A percentile compares a stretch with the other conserved stretches of the same genome.
These are phyloP conservation scores for Gymnobelideus leadbeateri DNA, from an alignment of 2,113 vertebrate species.

Conservation along the genomic window DNA sequence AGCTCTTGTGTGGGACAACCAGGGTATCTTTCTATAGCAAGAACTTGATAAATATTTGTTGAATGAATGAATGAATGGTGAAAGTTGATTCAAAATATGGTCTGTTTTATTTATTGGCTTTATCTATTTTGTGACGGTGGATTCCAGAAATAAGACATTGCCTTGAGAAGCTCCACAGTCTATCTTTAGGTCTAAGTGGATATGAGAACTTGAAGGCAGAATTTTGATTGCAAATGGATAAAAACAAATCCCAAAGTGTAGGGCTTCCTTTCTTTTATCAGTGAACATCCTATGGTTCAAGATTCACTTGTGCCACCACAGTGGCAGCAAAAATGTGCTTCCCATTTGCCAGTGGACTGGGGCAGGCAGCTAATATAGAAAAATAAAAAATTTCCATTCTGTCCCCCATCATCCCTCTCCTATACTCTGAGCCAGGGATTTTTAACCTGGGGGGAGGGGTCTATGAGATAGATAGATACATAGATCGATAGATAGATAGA, in stretches of 20 bases:
- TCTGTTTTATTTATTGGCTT: conserved; percentile 17
- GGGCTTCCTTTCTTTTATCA: not conserved
- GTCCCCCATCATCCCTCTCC: not conserved
- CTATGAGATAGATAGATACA: not conserved
- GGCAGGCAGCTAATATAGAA: not conserved
- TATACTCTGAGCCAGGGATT: not conserved
- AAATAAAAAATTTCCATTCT: fast-evolving
- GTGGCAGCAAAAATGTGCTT: not conserved
- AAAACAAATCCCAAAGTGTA: not conserved
- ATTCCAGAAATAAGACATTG: conserved; percentile 15
- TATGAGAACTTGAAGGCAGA: not conserved
- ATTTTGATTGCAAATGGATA: not conserved
- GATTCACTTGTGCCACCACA: not conserved
- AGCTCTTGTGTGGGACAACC: not conserved
- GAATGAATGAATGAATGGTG: not conserved
- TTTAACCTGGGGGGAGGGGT: not conserved
- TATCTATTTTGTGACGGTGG: conserved; percentile 9
- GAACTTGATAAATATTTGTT: conserved; percentile 17
- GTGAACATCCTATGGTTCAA: not conserved
- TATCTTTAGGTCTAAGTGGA: not conserved
- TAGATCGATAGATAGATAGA: no score
- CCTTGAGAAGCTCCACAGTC: not conserved
- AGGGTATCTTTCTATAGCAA: conserved; percentile 7
- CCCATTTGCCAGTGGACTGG: not conserved
- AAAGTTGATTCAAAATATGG: conserved; percentile 2